These are phyloP conservation scores for Solen grandis DNA, from an alignment of 1,140 invertebrate species.

Conservation along the genomic window DNA sequence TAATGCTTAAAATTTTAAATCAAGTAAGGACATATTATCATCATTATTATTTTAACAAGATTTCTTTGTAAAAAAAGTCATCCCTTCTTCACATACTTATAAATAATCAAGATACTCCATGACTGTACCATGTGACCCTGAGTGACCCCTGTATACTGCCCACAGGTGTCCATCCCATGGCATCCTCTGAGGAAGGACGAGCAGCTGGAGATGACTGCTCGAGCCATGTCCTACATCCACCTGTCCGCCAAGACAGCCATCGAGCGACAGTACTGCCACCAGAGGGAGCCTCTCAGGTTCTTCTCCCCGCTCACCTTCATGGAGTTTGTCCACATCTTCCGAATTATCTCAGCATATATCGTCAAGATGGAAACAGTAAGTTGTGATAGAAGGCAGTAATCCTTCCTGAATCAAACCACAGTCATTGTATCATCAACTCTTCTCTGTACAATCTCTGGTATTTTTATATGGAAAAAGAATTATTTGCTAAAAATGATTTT, in stretches of 20 bases:
- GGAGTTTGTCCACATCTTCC: slow-evolving; percentile 78
- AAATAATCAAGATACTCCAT: too few relatives aligned
- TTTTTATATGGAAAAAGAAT: neutral
- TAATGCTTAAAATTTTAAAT: too few relatives aligned
- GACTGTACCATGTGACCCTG: too few relatives aligned
- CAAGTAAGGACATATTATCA: too few relatives aligned
- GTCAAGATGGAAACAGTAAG: slow-evolving; percentile 75
- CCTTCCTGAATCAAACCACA: too few relatives aligned
- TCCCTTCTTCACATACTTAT: too few relatives aligned
- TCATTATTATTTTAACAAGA: too few relatives aligned
- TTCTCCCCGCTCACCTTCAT: slow-evolving; percentile 77
- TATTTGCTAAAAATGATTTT: neutral
- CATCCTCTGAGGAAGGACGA: slow-evolving; percentile 61
- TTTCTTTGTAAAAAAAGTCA: too few relatives aligned
- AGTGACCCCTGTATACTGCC: too few relatives aligned
- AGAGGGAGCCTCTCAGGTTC: slow-evolving; percentile 74
- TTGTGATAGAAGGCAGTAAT: too few relatives aligned
- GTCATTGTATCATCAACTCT: too few relatives aligned
- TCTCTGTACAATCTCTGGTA: too few relatives aligned
- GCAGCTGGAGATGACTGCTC: slow-evolving; percentile 69
- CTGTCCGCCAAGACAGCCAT: slow-evolving; percentile 71
- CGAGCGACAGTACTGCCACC: slow-evolving; percentile 75
- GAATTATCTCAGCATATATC: slow-evolving; percentile 73
- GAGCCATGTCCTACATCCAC: slow-evolving; percentile 79
- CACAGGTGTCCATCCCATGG: slow-evolving; percentile 76